Evolutionary conservation across 2,113 vertebrate species (phyloP).

Genomic region (Tragelaphus imberbis): DNA sequence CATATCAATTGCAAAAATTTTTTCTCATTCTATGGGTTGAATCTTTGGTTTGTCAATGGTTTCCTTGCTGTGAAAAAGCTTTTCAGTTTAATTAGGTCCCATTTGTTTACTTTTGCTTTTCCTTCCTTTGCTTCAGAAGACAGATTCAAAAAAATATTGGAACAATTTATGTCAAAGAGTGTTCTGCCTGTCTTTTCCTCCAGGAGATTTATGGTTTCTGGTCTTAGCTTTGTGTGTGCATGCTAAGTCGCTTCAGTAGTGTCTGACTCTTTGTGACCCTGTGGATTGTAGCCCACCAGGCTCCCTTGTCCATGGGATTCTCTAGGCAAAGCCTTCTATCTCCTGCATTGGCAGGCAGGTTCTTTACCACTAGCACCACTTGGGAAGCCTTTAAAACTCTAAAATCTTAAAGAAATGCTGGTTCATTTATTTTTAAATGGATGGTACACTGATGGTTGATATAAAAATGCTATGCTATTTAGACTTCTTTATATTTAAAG

Average conservation of each 20-base stretch:
- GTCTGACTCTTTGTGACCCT: neutral
- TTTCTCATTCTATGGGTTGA: neutral
- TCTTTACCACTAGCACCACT: neutral
- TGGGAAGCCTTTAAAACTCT: neutral
- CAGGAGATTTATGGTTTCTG: neutral
- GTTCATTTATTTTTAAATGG: neutral
- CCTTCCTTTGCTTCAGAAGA: neutral
- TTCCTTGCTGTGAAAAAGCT: neutral
- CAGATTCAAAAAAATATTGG: neutral
- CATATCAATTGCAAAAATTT: neutral
- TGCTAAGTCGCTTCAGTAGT: neutral
- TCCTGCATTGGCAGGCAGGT: neutral
- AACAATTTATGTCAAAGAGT: neutral
- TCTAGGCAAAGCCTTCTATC: neutral
- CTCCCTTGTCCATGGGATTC: neutral
- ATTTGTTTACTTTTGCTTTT: neutral
- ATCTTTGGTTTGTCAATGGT: neutral
- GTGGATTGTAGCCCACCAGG: neutral
- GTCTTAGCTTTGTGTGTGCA: neutral
- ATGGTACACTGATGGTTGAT: neutral
- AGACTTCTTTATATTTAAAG: conserved; percentile 7
- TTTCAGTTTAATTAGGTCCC: neutral
- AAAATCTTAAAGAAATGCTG: neutral
- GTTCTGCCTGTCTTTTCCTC: neutral
- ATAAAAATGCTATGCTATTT: neutral